phyloP scores from a whole-genome alignment of 2,797 vertebrate species.

The Miichthys miiuy region DNA sequence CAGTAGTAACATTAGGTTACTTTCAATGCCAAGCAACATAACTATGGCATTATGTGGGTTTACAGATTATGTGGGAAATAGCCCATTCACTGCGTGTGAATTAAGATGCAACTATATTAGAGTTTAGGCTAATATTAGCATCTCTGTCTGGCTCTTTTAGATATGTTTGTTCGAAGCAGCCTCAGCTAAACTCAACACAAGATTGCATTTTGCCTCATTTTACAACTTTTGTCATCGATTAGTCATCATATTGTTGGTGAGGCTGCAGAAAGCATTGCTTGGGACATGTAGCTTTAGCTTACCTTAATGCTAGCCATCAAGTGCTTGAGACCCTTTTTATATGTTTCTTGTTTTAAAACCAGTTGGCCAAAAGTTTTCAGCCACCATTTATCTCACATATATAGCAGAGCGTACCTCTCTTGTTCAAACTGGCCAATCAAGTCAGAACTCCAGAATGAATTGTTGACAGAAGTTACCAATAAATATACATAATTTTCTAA shows the following conservation, averaged over 20 bases:
- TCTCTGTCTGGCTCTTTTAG: background rate
- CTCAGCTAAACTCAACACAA: background rate
- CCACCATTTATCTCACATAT: background rate
- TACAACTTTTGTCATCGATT: background rate
- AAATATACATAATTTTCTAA: too few species aligned
- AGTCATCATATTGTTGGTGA: background rate
- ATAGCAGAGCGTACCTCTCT: too few species aligned
- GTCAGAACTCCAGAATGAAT: too few species aligned
- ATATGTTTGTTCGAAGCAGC: background rate
- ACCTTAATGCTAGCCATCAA: background rate
- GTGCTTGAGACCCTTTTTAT: background rate
- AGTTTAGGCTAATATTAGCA: background rate
- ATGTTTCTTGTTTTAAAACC: background rate
- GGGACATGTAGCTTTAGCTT: background rate
- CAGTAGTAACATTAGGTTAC: background rate
- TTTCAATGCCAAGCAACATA: background rate
- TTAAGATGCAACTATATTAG: background rate
- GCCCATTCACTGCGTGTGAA: background rate
- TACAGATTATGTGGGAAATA: background rate
- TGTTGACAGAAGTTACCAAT: too few species aligned
- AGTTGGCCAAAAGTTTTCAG: too few species aligned
- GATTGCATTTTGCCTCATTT: too few species aligned
- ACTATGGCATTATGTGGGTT: background rate
- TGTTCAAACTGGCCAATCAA: too few species aligned
- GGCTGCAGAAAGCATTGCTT: background rate